Evolutionary conservation across 1,140 invertebrate genomes (phyloP), one percentile per base, ranked within the genome.

Genomic region (Eueides isabella): DNA sequence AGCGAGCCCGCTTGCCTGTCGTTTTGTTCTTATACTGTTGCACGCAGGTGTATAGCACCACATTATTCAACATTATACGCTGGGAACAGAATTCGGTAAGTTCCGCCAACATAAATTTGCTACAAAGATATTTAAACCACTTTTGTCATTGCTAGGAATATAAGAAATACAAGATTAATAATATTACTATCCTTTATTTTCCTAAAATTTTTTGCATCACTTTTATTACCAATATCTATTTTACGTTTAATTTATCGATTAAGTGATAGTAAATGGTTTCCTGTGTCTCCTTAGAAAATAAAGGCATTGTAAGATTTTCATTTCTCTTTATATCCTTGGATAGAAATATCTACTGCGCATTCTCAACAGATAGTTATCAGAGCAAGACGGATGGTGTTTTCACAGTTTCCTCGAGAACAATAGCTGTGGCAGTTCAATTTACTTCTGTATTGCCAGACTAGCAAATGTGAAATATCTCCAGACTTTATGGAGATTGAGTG

Each of bases 1-100:
- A 90, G 87, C 87, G 84, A 82, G 83, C 81, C 84, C 79, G 79
- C 74, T 80, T 76, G 68, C 68, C 74, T 75, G 31, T 75, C 72
- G 83, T 91, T 90, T 92, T 90, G 81, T 86, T 85, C 82, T 89
- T 88, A 84, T 91, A 86, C 78, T 80, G 74, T 76, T 75, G 61
- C 76, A 79, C 77, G 80, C 88, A 87, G 84, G 86, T 88, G 84
- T 83, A 82, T 83, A 76, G 80, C 82, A 84, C 81, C 76, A 78
- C 79, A 85, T 85, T 86, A 84, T 84, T 82, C 83, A 77, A 80
- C 68, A 82, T 80, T 73, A 84, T 79, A 72, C 77, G 79, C 75
- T 82, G 81, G 80, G 83, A 87, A 82, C 79, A 64, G 23, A 79
- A 62, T 74, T 33, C 68, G 74, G 61, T 74, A 78, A 75, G 72